Conservation (phyloP, 2,113 vertebrate species). For the Ivindomyrus marchei region DNA sequence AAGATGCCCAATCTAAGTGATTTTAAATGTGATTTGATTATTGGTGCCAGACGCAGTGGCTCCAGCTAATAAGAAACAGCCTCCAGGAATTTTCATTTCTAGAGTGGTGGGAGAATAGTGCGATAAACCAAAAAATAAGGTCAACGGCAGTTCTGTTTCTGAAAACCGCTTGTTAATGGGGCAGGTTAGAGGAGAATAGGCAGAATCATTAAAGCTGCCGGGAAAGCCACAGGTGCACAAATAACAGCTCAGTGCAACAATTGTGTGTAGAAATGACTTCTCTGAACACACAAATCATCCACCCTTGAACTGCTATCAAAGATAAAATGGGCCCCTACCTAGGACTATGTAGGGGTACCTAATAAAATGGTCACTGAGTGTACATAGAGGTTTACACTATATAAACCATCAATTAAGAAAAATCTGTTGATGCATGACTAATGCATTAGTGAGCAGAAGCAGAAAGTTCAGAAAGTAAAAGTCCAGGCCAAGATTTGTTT, state of each 20-base stretch:
- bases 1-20: background rate
- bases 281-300: background rate
- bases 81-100: background rate
- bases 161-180: background rate
- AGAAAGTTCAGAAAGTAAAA: no score
- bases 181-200: background rate
- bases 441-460: background rate
- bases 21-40: background rate
- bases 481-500: no score
- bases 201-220: background rate
- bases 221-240: background rate
- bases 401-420: background rate
- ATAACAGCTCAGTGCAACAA: background rate
- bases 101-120: background rate
- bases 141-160: background rate
- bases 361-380: background rate
- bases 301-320: background rate
- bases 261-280: background rate
- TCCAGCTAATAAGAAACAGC: background rate
- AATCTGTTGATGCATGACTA: background rate
- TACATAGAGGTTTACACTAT: background rate
- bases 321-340: background rate
- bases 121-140: background rate
- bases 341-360: background rate
- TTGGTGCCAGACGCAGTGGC: background rate